Percentiles rank a stretch among this genome's conserved stretches.
phyloP scores from a whole-genome alignment of 2,888 invertebrate genomes.

The Hypena proboscidalis region DNA sequence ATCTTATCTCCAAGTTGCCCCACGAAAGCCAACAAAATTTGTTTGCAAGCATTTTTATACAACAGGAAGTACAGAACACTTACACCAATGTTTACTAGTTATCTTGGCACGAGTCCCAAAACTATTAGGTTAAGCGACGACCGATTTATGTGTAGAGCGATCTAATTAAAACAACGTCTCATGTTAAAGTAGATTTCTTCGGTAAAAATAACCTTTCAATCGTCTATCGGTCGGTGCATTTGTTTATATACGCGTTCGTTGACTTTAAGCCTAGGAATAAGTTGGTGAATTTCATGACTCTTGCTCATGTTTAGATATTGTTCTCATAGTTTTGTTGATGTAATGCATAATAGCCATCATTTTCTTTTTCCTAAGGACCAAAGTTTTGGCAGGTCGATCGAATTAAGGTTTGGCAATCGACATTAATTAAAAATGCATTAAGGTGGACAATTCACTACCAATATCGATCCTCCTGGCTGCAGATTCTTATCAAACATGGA shows the following conservation, averaged over 20 bases:
- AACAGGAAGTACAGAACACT: constrained; percentile 61
- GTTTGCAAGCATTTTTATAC: constrained; percentile 62
- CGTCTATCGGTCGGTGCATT: constrained; percentile 54
- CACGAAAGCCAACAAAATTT: constrained; percentile 46
- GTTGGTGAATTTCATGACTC: too few species aligned
- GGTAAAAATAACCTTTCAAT: constrained; percentile 54
- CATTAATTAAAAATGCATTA: too few species aligned
- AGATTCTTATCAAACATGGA: too few species aligned
- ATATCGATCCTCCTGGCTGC: too few species aligned
- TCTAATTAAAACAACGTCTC: constrained; percentile 68
- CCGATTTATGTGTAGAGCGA: constrained; percentile 64
- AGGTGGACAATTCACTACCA: too few species aligned
- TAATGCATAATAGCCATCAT: too few species aligned
- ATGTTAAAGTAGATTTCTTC: constrained; percentile 55
- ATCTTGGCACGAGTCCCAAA: constrained; percentile 61
- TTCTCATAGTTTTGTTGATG: too few species aligned
- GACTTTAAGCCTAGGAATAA: constrained; percentile 43
- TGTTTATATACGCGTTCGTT: constrained; percentile 61
- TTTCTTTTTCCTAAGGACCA: too few species aligned
- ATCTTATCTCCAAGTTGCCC: constrained; percentile 49
- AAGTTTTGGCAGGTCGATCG: too few species aligned
- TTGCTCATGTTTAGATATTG: constrained; percentile 9
- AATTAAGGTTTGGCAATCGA: too few species aligned
- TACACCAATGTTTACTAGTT: constrained; percentile 64
- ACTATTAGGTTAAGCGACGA: constrained; percentile 67